Evolutionary conservation across 2,888 invertebrate species (phyloP).

Genomic region (Lithophane semibrunnea): DNA sequence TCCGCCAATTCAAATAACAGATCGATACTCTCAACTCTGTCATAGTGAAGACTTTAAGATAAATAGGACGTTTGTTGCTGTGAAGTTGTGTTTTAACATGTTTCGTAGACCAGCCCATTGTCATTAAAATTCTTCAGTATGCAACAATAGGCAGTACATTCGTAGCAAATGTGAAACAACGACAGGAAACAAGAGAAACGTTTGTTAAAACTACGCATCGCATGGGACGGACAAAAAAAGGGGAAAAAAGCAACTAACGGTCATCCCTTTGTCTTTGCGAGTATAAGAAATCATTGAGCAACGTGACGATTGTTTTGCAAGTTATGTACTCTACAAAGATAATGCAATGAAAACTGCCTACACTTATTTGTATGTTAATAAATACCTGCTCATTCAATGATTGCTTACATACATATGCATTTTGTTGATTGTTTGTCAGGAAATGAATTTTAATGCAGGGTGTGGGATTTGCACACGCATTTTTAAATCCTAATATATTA

Average conservation of each 20-base stretch:
- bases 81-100: constrained; percentile 57
- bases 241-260: constrained; percentile 77
- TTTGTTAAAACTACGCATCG: constrained; percentile 76
- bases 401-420: constrained; percentile 50
- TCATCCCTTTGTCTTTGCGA: constrained; percentile 80
- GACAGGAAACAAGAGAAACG: constrained; percentile 80
- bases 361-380: constrained; percentile 60
- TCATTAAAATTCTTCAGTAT: constrained; percentile 67
- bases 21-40: constrained; percentile 36
- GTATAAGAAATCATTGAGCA: constrained; percentile 76
- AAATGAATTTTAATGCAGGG: constrained; percentile 47
- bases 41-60: constrained; percentile 24
- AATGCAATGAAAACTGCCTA: constrained; percentile 63
- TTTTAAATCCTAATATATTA: not conserved
- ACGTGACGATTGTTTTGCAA: constrained; percentile 77
- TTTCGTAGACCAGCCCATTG: constrained; percentile 58
- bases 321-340: constrained; percentile 49
- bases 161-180: constrained; percentile 76
- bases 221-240: constrained; percentile 75
- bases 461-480: constrained; percentile 11
- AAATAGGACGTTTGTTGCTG: constrained; percentile 46
- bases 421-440: constrained; percentile 37
- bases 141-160: constrained; percentile 75
- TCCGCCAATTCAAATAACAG: constrained; percentile 45
- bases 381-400: constrained; percentile 56